Evolutionary conservation across 1,140 invertebrate genomes (phyloP), one percentile per base, ranked within the genome.

Genomic region (Solenopsis invicta): DNA sequence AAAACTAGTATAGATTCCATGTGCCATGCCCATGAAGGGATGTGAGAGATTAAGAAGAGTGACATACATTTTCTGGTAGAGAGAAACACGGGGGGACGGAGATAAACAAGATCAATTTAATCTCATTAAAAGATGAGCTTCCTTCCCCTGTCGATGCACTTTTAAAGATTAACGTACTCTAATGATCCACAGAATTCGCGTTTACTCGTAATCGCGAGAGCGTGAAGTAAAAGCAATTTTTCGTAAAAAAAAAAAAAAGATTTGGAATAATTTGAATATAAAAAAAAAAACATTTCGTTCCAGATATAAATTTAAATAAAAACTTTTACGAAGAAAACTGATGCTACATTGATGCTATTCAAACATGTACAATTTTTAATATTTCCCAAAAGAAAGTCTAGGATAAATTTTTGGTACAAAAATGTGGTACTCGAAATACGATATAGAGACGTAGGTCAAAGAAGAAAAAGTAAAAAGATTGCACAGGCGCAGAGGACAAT

Each of bases 161-260:
- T 88, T 62, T 72, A 16, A 54, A 54, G 87, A 86, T 87, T 87
- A 87, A 72, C 66, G 67, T 52, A 88, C 34, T 21, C 62, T 80
- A 88, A 88, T 80, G 87, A 88, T 56, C 87, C 85, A 86, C 48
- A 69, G 21, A 82, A 82, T 84, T 86, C 66, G 59, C 52, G 54
- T 74, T 61, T 21, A 24, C 29, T 50, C n/a, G 45, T 74, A 69
- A 84, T 50, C 21, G 5, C 21, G 48, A 50, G 1, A 48, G 54
- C 48, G 24, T n/a, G 29, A 85, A 52, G 3, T 16, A 6, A 52
- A 48, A 4, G 48, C 37, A 37, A 74, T 37, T 48, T 50, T 59
- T n/a, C 2, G n/a, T 29, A 29, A 37, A 41, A n/a, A 78, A 67
- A 2, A 29, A 37, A 41, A n/a, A 78, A 67, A 2, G 54, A 69